phyloP scores from a whole-genome alignment of 2,113 vertebrate genomes.

The Epinephelus lanceolatus region DNA sequence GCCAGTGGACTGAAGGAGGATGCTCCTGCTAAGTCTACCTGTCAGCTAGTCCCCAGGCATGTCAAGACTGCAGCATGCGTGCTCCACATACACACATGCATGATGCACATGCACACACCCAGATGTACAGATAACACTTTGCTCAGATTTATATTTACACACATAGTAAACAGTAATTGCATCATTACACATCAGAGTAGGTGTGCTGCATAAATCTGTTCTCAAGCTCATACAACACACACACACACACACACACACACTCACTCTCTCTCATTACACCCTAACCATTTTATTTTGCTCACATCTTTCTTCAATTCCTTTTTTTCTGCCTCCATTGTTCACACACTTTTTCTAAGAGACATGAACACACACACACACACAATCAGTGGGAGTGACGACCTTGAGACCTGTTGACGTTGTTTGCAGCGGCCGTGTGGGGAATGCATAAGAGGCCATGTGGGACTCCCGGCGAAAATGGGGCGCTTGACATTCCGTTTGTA shows the following conservation, averaged over 20 bases:
- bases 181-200: conserved; percentile 3
- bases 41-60: conserved; percentile 60
- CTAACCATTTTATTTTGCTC: background rate
- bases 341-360: conserved; percentile 32
- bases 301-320: background rate
- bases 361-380: conserved; percentile 18
- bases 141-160: conserved; percentile 31
- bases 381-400: conserved; percentile 63
- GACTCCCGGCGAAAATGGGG: conserved; percentile 56
- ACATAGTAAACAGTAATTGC: conserved; percentile 25
- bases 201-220: background rate
- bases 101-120: background rate
- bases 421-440: conserved; percentile 48
- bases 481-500: conserved; percentile 67
- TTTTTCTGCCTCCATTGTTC: conserved; percentile 26
- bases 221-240: background rate
- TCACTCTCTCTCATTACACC: background rate
- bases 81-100: background rate
- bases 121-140: conserved; percentile 15
- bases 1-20: conserved; percentile 65
- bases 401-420: conserved; percentile 81
- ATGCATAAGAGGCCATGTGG: conserved; percentile 70
- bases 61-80: conserved; percentile 20
- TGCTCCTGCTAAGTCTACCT: conserved; percentile 71
- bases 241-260: conserved; percentile 6